Conservation (phyloP, 30 jellyfish, hydroid and myxozoan genomes). For the Chironex yamaguchii region DNA sequence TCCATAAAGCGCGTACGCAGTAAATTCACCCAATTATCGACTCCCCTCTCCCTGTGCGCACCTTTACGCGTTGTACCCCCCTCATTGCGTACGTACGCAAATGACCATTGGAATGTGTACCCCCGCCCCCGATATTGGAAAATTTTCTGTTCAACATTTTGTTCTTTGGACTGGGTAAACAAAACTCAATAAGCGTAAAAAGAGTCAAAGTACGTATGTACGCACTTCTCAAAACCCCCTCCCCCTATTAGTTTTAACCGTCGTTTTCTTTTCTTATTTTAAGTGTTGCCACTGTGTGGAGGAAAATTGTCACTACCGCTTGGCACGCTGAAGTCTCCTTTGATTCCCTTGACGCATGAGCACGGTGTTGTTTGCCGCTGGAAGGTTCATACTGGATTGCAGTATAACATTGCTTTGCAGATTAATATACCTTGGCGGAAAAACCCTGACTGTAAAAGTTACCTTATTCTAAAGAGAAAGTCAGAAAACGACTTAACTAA, state of each 20-base stretch:
- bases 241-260: neutral
- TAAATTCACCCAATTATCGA: too few species aligned
- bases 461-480: constrained; percentile 25
- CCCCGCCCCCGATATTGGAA: too few species aligned
- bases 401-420: constrained; percentile 51
- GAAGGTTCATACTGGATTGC: constrained; percentile 48
- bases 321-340: constrained; percentile 75
- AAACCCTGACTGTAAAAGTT: constrained; percentile 58
- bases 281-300: constrained; percentile 80
- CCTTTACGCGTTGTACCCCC: too few species aligned
- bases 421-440: constrained; percentile 76
- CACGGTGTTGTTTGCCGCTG: constrained; percentile 72
- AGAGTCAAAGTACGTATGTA: too few species aligned
- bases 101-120: too few species aligned
- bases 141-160: too few species aligned
- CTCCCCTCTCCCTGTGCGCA: too few species aligned
- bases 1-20: too few species aligned
- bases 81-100: too few species aligned
- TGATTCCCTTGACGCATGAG: constrained; percentile 67
- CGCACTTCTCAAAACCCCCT: neutral
- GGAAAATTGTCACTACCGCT: constrained; percentile 60
- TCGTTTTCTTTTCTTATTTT: neutral
- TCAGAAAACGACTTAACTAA: neutral
- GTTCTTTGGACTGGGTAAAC: too few species aligned
- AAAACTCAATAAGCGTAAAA: too few species aligned